Conservation (phyloP, 1,140 invertebrate genomes). For the Phymastichus coffea region DNA sequence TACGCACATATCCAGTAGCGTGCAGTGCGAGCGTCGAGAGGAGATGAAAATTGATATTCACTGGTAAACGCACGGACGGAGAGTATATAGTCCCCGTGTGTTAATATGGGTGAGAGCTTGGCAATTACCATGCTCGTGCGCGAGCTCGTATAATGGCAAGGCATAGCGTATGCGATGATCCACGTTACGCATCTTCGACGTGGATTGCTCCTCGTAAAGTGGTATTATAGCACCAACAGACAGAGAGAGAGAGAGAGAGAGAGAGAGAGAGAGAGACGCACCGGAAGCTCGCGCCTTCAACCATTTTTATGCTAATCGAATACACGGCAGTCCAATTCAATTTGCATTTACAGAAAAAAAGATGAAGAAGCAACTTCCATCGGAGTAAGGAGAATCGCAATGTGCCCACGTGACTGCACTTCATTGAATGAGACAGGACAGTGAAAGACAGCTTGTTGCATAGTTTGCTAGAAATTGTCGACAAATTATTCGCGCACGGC, state of each 20-base stretch:
- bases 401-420: too few species aligned
- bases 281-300: too few species aligned
- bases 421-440: too few species aligned
- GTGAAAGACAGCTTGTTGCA: too few species aligned
- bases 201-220: slow-evolving; percentile 11
- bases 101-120: slow-evolving; percentile 1
- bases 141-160: not conserved
- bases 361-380: too few species aligned
- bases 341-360: slow-evolving; percentile 29
- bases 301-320: slow-evolving; percentile 24
- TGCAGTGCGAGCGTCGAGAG: not conserved
- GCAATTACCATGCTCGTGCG: not conserved
- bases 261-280: too few species aligned
- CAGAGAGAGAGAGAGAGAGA: too few species aligned
- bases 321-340: slow-evolving; percentile 22
- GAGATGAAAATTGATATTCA: slow-evolving; percentile 21
- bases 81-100: not conserved
- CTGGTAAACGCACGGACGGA: slow-evolving; percentile 9
- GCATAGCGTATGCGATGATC: slow-evolving; percentile 1
- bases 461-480: too few species aligned
- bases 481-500: too few species aligned
- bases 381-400: too few species aligned
- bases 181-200: not conserved
- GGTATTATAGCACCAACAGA: slow-evolving; percentile 3
- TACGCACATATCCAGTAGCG: too few species aligned